These are phyloP conservation scores for Ichneumon xanthorius DNA, from an alignment of 2,888 invertebrate genomes.

Conservation along the genomic window DNA sequence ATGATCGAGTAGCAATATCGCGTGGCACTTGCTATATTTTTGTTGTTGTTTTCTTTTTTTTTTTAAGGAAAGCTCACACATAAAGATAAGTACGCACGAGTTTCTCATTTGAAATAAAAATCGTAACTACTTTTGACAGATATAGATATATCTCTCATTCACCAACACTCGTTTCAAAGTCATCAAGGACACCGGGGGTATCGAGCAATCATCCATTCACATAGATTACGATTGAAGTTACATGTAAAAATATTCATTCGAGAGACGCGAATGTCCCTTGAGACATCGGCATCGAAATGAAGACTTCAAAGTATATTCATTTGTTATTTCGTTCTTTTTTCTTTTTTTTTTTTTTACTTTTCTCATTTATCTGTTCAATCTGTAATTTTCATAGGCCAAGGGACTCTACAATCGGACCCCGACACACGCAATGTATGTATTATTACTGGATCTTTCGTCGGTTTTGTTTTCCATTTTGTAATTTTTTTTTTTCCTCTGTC, in stretches of 20 bases:
- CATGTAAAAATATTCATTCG: conserved; percentile 71
- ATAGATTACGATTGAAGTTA: conserved; percentile 65
- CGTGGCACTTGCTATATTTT: conserved; percentile 3
- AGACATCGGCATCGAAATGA: conserved; percentile 54
- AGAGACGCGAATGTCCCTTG: conserved; percentile 51
- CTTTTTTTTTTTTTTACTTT: conserved; percentile 19
- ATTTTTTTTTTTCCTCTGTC: background rate
- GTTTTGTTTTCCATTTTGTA: background rate
- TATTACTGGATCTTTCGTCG: conserved; percentile 39
- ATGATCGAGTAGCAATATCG: conserved; percentile 25
- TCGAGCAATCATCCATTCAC: conserved; percentile 60
- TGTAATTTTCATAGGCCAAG: conserved; percentile 67
- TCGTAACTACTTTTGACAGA: conserved; percentile 53
- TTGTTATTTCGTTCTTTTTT: conserved; percentile 25
- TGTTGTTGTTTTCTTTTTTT: background rate
- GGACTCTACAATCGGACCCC: conserved; percentile 52
- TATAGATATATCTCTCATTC: conserved; percentile 59
- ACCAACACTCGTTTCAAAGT: conserved; percentile 44
- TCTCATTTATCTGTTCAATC: conserved; percentile 55
- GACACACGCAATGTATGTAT: conserved; percentile 37
- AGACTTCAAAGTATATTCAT: conserved; percentile 55
- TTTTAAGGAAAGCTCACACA: conserved; percentile 46
- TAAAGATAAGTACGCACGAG: conserved; percentile 60
- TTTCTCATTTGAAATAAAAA: conserved; percentile 45
- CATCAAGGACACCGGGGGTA: conserved; percentile 35